phyloP scores from a whole-genome alignment of 37 sponge, comb jelly and placozoan genomes.

The Chondrosia reniformis region DNA sequence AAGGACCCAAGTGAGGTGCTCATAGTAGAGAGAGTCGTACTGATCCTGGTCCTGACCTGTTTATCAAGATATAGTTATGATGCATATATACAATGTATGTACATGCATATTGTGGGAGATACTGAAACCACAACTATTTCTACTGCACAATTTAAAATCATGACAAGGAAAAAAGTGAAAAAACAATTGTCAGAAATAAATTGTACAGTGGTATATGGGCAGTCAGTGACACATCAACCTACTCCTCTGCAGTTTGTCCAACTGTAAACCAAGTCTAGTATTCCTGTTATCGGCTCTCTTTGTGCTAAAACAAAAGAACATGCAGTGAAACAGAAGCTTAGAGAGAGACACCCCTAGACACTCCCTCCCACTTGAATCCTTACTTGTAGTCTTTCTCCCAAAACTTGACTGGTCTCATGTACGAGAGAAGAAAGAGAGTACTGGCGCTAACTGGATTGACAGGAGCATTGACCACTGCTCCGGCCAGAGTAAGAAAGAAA shows the following conservation, averaged over 20 bases:
- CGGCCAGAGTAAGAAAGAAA: conserved; percentile 81
- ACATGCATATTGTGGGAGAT: neutral
- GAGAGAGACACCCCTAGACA: neutral
- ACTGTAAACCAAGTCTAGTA: conserved; percentile 69
- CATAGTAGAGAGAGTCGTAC: conserved; percentile 93
- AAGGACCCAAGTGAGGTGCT: conserved; percentile 91
- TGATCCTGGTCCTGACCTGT: conserved; percentile 71
- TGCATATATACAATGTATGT: neutral
- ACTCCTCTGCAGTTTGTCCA: conserved; percentile 71
- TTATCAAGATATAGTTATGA: neutral
- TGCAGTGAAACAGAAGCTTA: neutral
- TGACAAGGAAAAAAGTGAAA: too few species aligned
- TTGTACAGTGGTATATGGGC: neutral
- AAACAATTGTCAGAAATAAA: too few species aligned
- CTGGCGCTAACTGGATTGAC: conserved; percentile 89
- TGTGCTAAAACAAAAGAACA: conserved; percentile 50
- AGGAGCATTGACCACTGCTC: conserved; percentile 72
- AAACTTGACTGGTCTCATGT: conserved; percentile 93
- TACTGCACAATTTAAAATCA: too few species aligned
- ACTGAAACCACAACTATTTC: too few species aligned
- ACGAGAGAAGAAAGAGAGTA: conserved; percentile 87
- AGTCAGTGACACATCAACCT: too few species aligned
- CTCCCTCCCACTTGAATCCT: conserved; percentile 13
- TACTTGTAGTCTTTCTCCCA: conserved; percentile 98
- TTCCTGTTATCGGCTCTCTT: conserved; percentile 75